These are phyloP conservation scores for Amitus sp. DNA, from an alignment of 2,888 invertebrate species.

Conservation along the genomic window DNA sequence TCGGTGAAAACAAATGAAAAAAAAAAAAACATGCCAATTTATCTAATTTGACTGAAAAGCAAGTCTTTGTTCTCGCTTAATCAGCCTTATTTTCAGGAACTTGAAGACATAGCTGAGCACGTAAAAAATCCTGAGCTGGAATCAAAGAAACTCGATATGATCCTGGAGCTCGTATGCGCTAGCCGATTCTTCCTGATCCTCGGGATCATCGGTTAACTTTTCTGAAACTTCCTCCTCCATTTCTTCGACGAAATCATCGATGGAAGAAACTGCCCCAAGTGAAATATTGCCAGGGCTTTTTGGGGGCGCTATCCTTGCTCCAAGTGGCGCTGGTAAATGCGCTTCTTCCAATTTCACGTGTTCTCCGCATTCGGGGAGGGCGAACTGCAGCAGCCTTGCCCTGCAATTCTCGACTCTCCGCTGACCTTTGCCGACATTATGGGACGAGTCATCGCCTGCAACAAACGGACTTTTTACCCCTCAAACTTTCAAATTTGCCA, in stretches of 20 bases:
- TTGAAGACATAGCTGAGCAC: conserved; percentile 45
- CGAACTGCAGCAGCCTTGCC: conserved; percentile 20
- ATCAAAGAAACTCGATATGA: conserved; percentile 24
- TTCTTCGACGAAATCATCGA: conserved; percentile 21
- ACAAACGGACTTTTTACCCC: no score
- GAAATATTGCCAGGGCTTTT: conserved; percentile 22
- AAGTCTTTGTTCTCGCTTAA: conserved; percentile 40
- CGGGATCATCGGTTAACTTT: conserved; percentile 30
- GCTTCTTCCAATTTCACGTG: conserved; percentile 66
- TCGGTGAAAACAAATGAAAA: no score
- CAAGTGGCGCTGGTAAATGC: conserved; percentile 64
- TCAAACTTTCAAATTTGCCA: no score
- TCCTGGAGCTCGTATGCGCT: conserved; percentile 33
- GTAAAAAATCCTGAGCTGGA: conserved; percentile 30
- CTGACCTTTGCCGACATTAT: conserved; percentile 49
- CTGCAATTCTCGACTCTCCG: conserved; percentile 10
- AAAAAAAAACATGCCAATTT: no score
- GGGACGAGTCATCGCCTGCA: conserved; percentile 57
- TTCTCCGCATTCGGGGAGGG: conserved; percentile 49
- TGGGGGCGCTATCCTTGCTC: conserved; percentile 57
- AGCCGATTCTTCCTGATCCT: conserved; percentile 38
- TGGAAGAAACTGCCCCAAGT: neutral
- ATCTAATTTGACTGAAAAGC: no score
- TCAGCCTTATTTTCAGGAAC: conserved; percentile 54
- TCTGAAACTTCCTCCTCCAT: conserved; percentile 27